A percentile compares a stretch with the other conserved stretches of the same genome.
Evolutionary conservation across 2,113 vertebrate species (phyloP).

Genomic region (Plecotus auritus): DNA sequence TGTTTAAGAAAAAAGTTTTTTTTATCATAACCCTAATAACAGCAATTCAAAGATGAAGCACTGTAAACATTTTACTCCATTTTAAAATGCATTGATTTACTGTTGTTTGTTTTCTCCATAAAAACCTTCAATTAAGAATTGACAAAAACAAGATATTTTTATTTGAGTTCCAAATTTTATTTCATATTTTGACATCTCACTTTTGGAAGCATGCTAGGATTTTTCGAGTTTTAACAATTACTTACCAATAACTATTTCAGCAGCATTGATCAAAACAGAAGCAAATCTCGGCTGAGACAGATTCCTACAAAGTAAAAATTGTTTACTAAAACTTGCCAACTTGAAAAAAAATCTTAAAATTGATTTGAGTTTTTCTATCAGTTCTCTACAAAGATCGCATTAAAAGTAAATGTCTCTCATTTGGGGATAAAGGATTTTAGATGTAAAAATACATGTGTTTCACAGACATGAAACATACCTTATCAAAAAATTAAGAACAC

Average conservation of each 20-base stretch:
- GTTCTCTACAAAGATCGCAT: slow-evolving; percentile 19
- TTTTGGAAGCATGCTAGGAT: not conserved
- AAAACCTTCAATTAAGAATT: not conserved
- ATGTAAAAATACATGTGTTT: slow-evolving; percentile 20
- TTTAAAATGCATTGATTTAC: not conserved
- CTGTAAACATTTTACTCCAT: not conserved
- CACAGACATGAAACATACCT: slow-evolving; percentile 80
- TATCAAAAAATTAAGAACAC: slow-evolving; percentile 91
- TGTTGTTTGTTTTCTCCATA: not conserved
- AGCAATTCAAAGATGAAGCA: not conserved
- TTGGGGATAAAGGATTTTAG: not conserved
- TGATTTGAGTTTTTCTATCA: not conserved
- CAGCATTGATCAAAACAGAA: slow-evolving; percentile 85
- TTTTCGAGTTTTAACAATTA: slow-evolving; percentile 41
- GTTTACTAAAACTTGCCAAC: slow-evolving; percentile 30
- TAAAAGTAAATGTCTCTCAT: not conserved
- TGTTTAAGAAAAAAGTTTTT: not conserved
- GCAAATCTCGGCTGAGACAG: slow-evolving; percentile 91
- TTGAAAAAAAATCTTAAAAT: not conserved
- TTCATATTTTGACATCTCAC: not conserved
- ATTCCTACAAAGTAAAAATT: slow-evolving; percentile 82
- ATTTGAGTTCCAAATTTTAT: not conserved
- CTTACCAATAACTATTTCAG: slow-evolving; percentile 92
- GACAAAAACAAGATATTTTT: not conserved
- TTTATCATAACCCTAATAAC: not conserved